Base-by-base conservation (phyloP, 2,113 vertebrate species). In the Cephalopholis sonnerati region DNA sequence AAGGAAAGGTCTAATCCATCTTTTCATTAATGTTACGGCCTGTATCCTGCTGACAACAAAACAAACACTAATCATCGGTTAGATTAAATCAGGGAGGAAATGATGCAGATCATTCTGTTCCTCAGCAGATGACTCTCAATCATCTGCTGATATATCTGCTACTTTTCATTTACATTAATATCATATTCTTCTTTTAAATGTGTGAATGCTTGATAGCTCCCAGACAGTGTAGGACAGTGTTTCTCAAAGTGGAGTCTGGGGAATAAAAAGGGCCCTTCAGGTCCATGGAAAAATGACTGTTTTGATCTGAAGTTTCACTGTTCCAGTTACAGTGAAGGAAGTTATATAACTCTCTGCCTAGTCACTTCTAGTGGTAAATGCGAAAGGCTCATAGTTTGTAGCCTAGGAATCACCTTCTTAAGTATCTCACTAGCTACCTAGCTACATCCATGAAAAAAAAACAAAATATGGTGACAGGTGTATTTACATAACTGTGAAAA, bases 1-100 rank as follows among this genome's bases (percentile, higher is more conserved):
- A 70, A 29, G 69, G 73, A 50, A 16, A 39, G 16, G 17, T 32
- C 62, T 64, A 20, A 74, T 84, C 71, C 32, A 48, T 66, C 39
- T 32, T 32, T 69, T 83, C 29, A 71, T 61, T 68, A 77, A 67
- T 24, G 73, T 50, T 7, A 25, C 64, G 9, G 57, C 22, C 61
- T 65, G 78, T 12, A 53, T 85, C 67, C 86, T 66, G 77, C 59
- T 58, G 64, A 77, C 68, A 41, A 48, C 54, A 36, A 50, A 76
- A 82, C 74, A 74, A 64, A 76, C 61, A 81, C 50, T 69, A 58
- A 81, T 87, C 83, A 75, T 46, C 66, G 5, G 32, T n/a, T 39
- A 75, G 77, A 90, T 84, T 50, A 32, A 68, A 88, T 85, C 61
- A 81, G 54, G 54, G 73, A 81, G 85, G 89, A 86, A 85, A 79